phyloP scores from a whole-genome alignment of 2,797 vertebrate species.

The Helarctos malayanus region DNA sequence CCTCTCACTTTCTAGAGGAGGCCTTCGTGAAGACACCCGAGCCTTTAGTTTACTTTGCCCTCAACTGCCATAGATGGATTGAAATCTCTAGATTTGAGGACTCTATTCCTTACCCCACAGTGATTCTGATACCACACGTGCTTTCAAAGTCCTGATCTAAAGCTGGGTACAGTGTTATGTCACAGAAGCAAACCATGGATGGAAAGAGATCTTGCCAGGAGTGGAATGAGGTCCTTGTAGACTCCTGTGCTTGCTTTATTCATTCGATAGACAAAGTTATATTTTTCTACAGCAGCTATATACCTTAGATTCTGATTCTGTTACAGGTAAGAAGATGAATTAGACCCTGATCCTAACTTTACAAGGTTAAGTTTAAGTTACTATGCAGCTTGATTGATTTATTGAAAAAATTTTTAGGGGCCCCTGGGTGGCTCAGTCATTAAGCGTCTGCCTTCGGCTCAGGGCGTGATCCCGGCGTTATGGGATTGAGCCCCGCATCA shows the following conservation, averaged over 20 bases:
- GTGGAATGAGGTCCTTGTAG: neutral
- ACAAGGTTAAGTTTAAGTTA: neutral
- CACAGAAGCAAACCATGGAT: neutral
- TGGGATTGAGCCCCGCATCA: too few species aligned
- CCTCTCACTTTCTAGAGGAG: neutral
- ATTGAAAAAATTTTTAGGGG: neutral
- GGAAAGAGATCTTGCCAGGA: neutral
- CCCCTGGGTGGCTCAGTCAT: too few species aligned
- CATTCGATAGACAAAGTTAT: neutral
- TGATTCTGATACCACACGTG: neutral
- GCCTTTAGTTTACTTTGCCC: neutral
- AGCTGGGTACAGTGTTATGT: neutral
- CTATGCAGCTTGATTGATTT: neutral
- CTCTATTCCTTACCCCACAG: neutral
- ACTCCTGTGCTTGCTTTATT: neutral
- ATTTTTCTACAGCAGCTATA: neutral
- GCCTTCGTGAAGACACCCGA: neutral
- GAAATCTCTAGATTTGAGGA: neutral
- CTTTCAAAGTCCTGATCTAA: neutral
- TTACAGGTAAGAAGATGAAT: neutral
- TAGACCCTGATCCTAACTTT: neutral
- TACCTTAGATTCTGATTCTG: neutral
- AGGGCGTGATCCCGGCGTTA: too few species aligned
- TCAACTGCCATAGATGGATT: neutral
- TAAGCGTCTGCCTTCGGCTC: too few species aligned